Evolutionary conservation across 2,797 vertebrate species (phyloP), one percentile per base, ranked within the genome.

Genomic region (Enteromius anoplus): DNA sequence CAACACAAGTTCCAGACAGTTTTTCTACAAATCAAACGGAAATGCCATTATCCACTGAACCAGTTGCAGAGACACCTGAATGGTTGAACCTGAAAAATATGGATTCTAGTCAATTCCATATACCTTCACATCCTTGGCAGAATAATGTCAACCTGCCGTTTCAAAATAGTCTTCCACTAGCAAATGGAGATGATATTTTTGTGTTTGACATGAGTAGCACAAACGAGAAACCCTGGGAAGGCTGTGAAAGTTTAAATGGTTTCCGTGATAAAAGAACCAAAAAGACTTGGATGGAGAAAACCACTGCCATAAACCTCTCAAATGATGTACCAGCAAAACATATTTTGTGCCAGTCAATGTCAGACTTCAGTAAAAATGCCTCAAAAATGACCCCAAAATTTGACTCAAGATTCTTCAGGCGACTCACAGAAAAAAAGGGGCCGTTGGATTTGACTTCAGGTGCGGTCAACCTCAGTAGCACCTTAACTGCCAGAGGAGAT

Each of bases 381-480:
- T 91, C 92, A 85, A 93, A 93, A 92, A 86, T 49, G 3, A 84
- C 90, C 81, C 66, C 90, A 53, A 92, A 81, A 89, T 88, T 92
- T 84, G 88, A 92, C n/a, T 92, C 93, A 77, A 92, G 94, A 40
- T 94, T 94, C 90, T 90, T 96, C 3, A 92, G 92, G 85, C 90
- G n/a, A 80, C 95, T 93, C 86, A 91, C 92, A 2, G 88, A 90
- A 49, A 96, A 96, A 93, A 97, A 94, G 70, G 89, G 95, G 71
- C 96, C 97, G 14, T 75, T 98, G 91, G 96, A 99, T 90, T 90
- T 96, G 90, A 93, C 93, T 70, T 58, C 65, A 26, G 86, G 91
- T 64, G 94, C 93, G 65, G 83, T 95, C 73, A 88, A 96, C 91
- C 94, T 99, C 90, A 97, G 97, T 88, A 94, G 82, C 51, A 94